Evolutionary conservation across 2,797 vertebrate genomes (phyloP), one percentile per base, ranked within the genome.

Genomic region (Propithecus deckenii): DNA sequence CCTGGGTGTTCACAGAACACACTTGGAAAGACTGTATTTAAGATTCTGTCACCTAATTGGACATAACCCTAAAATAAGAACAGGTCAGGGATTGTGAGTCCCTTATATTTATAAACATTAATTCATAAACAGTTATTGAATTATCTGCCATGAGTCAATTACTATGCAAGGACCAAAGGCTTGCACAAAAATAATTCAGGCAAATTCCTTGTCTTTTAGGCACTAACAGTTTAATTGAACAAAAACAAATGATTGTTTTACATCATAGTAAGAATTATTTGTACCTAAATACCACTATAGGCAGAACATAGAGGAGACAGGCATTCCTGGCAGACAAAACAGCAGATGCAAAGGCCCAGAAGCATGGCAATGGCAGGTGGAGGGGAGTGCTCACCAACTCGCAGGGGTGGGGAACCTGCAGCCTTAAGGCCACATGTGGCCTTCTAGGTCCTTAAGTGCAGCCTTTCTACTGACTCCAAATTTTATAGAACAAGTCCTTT

Each of bases 281-380:
- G 14, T 43, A 22, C 59, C n/a, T 15, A 50, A 28, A 38, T 43
- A 32, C 14, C 7, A 18, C 28, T 80, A 0, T 14, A 63, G 86
- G 32, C 3, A 48, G 46, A 75, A 80, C 12, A 18, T 28, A 22
- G 67, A 79, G 78, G 28, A 52, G 35, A 67, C 4, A 43, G 38
- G 50, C 20, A 1, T 75, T 91, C 20, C 76, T 61, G 59, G 8
- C 35, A 43, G 32, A 72, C 81, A 46, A 43, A n/a, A 22, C 14
- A 23, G 52, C 28, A 43, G 41, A 23, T 5, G 1, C 9, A 35
- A 13, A 89, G 48, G 13, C 38, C 13, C 46, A 4, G 15, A 43
- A 71, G 14, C 20, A 2, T n/a, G n/a, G 41, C 28, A 11, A 4
- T 25, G 18, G 9, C 0, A 3, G 0, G 0, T 1, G 2, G 32